phyloP scores from a whole-genome alignment of 1,140 invertebrate species.

The Monochamus saltuarius region DNA sequence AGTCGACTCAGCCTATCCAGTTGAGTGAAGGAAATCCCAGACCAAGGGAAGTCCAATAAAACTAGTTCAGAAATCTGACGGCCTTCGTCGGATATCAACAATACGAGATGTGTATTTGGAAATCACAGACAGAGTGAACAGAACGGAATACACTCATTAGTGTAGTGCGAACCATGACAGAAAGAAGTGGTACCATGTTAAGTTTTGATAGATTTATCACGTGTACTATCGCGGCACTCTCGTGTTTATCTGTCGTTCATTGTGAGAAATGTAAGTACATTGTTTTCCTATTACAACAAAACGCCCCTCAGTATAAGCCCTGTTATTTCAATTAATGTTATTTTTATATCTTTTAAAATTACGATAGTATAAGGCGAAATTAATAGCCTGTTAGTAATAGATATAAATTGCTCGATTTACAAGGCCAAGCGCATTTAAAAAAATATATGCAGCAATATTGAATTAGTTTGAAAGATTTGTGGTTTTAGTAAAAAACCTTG shows the following conservation, averaged over 20 bases:
- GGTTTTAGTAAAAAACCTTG: no score
- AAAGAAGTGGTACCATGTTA: constrained; percentile 23
- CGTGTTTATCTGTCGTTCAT: constrained; percentile 14
- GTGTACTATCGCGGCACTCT: constrained; percentile 6
- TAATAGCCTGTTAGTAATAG: no score
- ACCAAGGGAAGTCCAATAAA: constrained; percentile 8
- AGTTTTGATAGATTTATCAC: constrained; percentile 2
- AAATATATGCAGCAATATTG: no score
- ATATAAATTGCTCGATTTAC: no score
- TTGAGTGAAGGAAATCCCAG: constrained; percentile 6
- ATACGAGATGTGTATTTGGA: background rate
- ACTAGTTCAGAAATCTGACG: background rate
- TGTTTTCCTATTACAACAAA: background rate
- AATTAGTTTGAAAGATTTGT: no score
- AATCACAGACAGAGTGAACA: background rate
- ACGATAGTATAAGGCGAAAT: no score
- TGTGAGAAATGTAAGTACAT: constrained; percentile 28
- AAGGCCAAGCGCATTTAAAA: no score
- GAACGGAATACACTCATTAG: constrained; percentile 3
- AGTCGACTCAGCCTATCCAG: background rate
- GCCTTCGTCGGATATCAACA: background rate
- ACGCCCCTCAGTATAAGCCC: background rate
- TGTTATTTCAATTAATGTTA: background rate
- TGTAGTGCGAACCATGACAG: constrained; percentile 16
- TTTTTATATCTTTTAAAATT: no score